Conservation (phyloP, 2,797 vertebrate species). For the Neosalanx taihuensis region DNA sequence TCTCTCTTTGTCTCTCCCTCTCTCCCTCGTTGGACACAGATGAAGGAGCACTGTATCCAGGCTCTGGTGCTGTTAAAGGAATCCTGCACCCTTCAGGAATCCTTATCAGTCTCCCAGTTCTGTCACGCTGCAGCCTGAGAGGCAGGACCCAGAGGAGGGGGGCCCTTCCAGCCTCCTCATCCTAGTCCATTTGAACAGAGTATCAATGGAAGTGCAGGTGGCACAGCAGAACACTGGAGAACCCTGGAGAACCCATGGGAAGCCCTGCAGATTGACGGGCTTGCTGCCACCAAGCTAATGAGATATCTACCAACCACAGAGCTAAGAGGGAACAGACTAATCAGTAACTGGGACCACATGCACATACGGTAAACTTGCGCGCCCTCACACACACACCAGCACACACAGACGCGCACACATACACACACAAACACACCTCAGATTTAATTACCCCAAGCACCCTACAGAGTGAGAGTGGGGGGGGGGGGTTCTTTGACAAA, state of each 20-base stretch:
- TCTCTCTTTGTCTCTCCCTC: too few species aligned
- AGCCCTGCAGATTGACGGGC: constrained; percentile 31
- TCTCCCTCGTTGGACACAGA: constrained; percentile 40
- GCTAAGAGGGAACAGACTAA: constrained; percentile 7
- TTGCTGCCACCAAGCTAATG: constrained; percentile 33
- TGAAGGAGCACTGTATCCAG: constrained; percentile 35
- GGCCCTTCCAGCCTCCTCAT: constrained; percentile 29
- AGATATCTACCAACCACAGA: constrained; percentile 8
- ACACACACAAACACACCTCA: not conserved
- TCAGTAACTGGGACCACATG: constrained; percentile 2
- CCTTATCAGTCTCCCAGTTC: constrained; percentile 44
- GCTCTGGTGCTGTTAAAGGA: constrained; percentile 22
- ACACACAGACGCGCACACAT: not conserved
- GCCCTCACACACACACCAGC: not conserved
- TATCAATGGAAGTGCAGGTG: constrained; percentile 45
- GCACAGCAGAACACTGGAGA: constrained; percentile 7
- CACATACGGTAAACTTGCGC: not conserved
- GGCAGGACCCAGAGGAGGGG: constrained; percentile 22
- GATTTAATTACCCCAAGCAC: not conserved
- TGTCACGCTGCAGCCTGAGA: constrained; percentile 35
- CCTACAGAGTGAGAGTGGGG: not conserved
- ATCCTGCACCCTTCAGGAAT: constrained; percentile 30
- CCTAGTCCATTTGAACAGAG: constrained; percentile 40
- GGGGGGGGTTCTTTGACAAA: not conserved
- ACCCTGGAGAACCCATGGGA: not conserved